A percentile compares a stretch with the other conserved stretches of the same genome.
Evolutionary conservation across 1,140 invertebrate species (phyloP).

Genomic region (Episyrphus balteatus): DNA sequence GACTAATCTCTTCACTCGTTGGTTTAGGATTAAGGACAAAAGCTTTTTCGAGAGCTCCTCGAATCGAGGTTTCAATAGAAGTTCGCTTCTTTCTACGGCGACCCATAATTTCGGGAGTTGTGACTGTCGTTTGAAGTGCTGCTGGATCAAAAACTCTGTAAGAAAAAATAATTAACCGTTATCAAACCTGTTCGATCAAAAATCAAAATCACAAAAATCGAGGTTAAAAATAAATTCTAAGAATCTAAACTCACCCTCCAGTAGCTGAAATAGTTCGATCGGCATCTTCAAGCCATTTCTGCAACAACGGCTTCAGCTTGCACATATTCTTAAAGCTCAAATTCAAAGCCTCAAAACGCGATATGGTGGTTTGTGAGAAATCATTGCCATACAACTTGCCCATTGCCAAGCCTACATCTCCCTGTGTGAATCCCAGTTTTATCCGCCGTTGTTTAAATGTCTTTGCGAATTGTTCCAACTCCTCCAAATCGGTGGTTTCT

Average conservation of each 20-base stretch:
- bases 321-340: constrained; percentile 99
- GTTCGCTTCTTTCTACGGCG: constrained; percentile 93
- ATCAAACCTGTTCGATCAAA: neutral
- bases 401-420: constrained; percentile 96
- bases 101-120: constrained; percentile 75
- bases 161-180: neutral
- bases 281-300: constrained; percentile 96
- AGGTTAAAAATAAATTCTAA: neutral
- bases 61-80: constrained; percentile 89
- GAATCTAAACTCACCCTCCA: constrained; percentile 16
- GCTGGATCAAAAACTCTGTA: constrained; percentile 44
- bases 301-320: constrained; percentile 91
- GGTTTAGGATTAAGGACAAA: constrained; percentile 94
- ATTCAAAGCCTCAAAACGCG: constrained; percentile 95
- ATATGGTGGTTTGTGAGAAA: constrained; percentile 98
- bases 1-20: constrained; percentile 89
- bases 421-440: constrained; percentile 95
- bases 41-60: constrained; percentile 86
- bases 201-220: neutral
- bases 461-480: constrained; percentile 92
- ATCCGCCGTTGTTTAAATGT: constrained; percentile 93
- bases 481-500: constrained; percentile 89
- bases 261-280: constrained; percentile 81
- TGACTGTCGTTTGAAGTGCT: constrained; percentile 62
- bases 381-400: constrained; percentile 97